Conservation (phyloP, 1,140 invertebrate species). For the Zaprionus gabonicus region DNA sequence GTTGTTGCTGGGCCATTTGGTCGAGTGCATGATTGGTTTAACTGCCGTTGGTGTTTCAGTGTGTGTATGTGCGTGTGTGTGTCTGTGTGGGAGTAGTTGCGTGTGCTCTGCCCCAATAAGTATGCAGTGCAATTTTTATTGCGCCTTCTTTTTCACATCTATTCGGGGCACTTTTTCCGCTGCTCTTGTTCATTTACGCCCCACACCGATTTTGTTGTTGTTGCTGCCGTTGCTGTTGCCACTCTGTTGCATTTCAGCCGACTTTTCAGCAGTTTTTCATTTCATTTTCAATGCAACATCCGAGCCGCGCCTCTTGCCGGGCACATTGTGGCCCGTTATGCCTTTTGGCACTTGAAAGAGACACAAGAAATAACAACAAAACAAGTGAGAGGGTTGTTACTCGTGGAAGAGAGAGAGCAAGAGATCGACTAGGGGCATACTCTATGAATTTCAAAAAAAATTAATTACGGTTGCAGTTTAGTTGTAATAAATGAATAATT, state of each 20-base stretch:
- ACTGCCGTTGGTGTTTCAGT: conserved; percentile 18
- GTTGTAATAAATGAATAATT: too few species aligned
- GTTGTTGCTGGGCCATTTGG: conserved; percentile 42
- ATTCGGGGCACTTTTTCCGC: conserved; percentile 15
- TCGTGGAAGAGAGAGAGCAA: not conserved
- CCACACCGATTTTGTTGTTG: conserved; percentile 13
- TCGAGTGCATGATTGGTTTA: conserved; percentile 72
- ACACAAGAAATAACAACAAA: conserved; percentile 28
- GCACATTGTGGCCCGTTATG: conserved; percentile 32
- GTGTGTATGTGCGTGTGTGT: not conserved
- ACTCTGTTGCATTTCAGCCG: conserved; percentile 36
- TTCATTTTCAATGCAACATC: conserved; percentile 42
- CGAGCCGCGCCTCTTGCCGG: not conserved
- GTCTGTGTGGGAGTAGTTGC: not conserved
- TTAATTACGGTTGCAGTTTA: too few species aligned
- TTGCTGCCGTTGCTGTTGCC: conserved; percentile 20
- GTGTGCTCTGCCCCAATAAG: conserved; percentile 29
- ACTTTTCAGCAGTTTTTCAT: conserved; percentile 53
- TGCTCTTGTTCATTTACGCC: not conserved
- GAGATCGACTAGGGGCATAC: not conserved
- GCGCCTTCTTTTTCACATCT: conserved; percentile 21
- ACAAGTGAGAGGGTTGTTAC: not conserved
- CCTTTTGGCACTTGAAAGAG: conserved; percentile 42
- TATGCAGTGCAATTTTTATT: conserved; percentile 26
- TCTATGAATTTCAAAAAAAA: not conserved